Percentiles rank a stretch among this genome's conserved stretches.
Conservation (phyloP, 2,797 vertebrate genomes). For the Cirrhinus molitorella region DNA sequence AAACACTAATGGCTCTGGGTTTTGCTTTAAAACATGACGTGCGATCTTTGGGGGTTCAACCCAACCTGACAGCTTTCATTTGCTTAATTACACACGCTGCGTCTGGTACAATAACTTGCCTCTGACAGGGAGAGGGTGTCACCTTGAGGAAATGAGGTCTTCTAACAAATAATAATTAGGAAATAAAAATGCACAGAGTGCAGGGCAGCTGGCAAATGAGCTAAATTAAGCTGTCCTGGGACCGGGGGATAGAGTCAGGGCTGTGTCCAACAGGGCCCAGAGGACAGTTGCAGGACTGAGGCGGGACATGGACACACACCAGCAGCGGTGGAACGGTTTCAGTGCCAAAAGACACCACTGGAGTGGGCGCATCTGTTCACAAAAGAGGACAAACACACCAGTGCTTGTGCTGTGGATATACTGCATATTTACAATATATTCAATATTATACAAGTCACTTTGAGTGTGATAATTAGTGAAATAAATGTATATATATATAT, state of each 20-base stretch:
- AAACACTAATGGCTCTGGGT: background rate
- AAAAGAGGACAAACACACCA: background rate
- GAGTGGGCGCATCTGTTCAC: constrained; percentile 14
- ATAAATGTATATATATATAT: background rate
- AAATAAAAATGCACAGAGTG: constrained; percentile 61
- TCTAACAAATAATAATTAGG: constrained; percentile 64
- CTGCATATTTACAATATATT: background rate
- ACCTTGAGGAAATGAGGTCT: constrained; percentile 66
- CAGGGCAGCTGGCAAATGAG: constrained; percentile 45
- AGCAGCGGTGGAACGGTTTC: background rate
- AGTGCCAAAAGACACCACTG: constrained; percentile 6
- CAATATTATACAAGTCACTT: background rate
- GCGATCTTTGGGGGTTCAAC: constrained; percentile 37
- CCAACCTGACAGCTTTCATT: constrained; percentile 60
- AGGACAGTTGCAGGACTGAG: constrained; percentile 32
- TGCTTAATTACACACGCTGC: constrained; percentile 65
- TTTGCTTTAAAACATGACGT: constrained; percentile 44
- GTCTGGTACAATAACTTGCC: constrained; percentile 58
- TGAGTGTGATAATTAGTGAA: background rate
- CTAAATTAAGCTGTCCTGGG: constrained; percentile 44
- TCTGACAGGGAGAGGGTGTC: constrained; percentile 57
- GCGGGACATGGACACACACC: constrained; percentile 17
- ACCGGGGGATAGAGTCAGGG: constrained; percentile 37
- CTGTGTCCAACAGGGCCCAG: constrained; percentile 44
- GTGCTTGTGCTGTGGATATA: background rate